Conservation (phyloP, 2,113 vertebrate genomes). For the Camarhynchus parvulus region DNA sequence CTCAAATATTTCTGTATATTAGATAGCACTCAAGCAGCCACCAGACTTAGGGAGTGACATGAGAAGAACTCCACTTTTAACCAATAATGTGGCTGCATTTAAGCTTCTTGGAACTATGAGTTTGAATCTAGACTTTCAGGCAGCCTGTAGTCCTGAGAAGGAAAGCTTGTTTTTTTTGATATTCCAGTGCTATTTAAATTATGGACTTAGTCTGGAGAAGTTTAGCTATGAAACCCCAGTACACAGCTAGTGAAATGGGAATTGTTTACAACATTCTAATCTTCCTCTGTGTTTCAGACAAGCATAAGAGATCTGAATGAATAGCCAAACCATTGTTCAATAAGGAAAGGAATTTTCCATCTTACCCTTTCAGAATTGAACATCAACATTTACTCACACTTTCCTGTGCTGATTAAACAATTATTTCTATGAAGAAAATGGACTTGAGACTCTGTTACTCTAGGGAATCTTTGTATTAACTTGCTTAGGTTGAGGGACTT, state of each 20-base stretch:
- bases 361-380: not conserved
- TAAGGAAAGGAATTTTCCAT: not conserved
- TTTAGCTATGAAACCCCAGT: not conserved
- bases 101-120: not conserved
- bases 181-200: not conserved
- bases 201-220: not conserved
- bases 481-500: not conserved
- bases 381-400: not conserved
- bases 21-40: not conserved
- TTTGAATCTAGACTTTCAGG: not conserved
- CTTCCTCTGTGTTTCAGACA: not conserved
- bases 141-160: not conserved
- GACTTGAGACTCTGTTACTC: not conserved
- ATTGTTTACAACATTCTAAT: not conserved
- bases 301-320: not conserved
- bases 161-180: not conserved
- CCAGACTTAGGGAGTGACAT: not conserved
- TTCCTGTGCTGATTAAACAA: not conserved
- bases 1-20: not conserved
- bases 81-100: not conserved
- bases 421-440: not conserved
- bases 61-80: not conserved
- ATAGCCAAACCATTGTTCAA: not conserved
- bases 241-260: not conserved
- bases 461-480: not conserved